Conservation (phyloP, 2,113 vertebrate species). For the Harpagus bidentatus region DNA sequence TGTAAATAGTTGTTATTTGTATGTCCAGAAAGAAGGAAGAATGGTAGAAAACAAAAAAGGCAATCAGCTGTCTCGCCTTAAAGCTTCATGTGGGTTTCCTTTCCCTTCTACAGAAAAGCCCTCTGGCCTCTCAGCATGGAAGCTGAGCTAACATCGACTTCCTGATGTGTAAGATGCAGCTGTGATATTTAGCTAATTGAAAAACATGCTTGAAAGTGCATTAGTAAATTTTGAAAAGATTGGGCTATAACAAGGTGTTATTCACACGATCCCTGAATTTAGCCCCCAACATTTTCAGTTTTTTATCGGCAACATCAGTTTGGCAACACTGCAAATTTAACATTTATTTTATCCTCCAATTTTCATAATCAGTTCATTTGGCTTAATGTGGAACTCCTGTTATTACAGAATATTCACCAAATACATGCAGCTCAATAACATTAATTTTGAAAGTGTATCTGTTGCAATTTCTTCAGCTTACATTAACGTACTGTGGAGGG, state of each 20-base stretch:
- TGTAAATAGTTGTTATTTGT: background rate
- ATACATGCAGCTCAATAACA: background rate
- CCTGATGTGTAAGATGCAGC: constrained; percentile 40
- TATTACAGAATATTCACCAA: background rate
- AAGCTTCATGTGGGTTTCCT: background rate
- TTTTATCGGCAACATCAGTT: background rate
- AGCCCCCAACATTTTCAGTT: background rate
- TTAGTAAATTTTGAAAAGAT: constrained; percentile 45
- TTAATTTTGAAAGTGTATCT: background rate
- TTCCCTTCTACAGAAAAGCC: constrained; percentile 5
- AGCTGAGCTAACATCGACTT: background rate
- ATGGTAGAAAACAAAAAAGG: background rate
- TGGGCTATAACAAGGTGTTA: constrained; percentile 3
- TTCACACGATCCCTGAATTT: background rate
- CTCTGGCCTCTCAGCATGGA: constrained; percentile 34
- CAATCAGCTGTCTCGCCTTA: background rate
- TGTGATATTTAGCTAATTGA: constrained; percentile 60
- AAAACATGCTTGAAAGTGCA: constrained; percentile 35
- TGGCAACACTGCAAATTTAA: background rate
- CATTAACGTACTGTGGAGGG: background rate
- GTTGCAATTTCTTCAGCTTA: background rate
- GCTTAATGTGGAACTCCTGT: background rate
- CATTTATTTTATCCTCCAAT: background rate
- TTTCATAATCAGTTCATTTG: background rate
- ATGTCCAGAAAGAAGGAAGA: background rate